A percentile compares a stretch with the other conserved stretches of the same genome.
These are phyloP conservation scores for Pseudopodoces humilis DNA, from an alignment of 2,113 vertebrate genomes.

Conservation along the genomic window DNA sequence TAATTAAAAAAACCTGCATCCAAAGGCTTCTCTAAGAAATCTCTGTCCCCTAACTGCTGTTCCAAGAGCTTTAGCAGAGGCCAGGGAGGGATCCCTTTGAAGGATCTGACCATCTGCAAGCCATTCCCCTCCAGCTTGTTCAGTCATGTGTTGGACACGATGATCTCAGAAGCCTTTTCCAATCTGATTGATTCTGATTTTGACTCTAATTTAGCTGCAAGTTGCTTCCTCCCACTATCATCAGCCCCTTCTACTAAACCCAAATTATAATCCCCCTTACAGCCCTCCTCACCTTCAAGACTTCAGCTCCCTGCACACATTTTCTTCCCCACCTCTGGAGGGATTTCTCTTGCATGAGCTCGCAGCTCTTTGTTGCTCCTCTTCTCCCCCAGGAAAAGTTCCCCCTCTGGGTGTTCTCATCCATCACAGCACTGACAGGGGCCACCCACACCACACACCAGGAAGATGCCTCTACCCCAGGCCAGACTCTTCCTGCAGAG, in stretches of 20 bases:
- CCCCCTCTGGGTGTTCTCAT: background rate
- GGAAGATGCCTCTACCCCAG: background rate
- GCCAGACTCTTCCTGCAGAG: background rate
- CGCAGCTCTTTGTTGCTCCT: background rate
- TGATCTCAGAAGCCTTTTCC: background rate
- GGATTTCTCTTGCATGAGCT: background rate
- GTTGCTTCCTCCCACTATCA: background rate
- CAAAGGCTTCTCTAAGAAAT: background rate
- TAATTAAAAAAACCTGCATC: background rate
- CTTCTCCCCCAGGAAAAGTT: background rate
- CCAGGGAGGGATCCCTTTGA: background rate
- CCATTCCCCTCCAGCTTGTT: too few relatives aligned
- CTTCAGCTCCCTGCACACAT: background rate
- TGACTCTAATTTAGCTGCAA: background rate
- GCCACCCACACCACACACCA: background rate
- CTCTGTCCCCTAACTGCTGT: background rate
- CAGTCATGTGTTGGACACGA: fast-evolving
- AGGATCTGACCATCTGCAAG: background rate
- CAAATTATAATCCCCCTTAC: background rate
- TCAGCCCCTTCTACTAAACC: background rate
- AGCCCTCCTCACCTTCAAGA: background rate
- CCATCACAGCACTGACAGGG: background rate
- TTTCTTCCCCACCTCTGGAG: background rate
- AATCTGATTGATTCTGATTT: background rate
- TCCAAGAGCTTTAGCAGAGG: background rate